phyloP scores from a whole-genome alignment of 2,888 invertebrate genomes.

The Gryllus longicercus region DNA sequence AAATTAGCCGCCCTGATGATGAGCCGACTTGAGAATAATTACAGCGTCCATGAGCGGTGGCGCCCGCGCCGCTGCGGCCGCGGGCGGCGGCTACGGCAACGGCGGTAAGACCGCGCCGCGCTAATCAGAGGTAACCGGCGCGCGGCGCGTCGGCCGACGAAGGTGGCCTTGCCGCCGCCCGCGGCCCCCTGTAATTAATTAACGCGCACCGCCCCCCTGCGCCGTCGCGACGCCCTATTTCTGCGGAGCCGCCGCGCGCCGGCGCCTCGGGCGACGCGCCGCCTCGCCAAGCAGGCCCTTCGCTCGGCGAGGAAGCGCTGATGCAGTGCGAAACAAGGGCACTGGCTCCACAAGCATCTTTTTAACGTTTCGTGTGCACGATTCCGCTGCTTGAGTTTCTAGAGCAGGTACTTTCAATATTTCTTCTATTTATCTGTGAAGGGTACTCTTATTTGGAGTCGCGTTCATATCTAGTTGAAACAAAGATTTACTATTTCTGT shows the following conservation, averaged over 20 bases:
- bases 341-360: too few relatives aligned
- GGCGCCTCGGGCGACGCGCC: background rate
- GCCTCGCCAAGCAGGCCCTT: too few relatives aligned
- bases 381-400: too few relatives aligned
- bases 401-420: too few relatives aligned
- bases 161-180: background rate
- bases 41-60: background rate
- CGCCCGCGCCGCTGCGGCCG: background rate
- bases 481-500: too few relatives aligned
- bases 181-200: conserved; percentile 11
- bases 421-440: too few relatives aligned
- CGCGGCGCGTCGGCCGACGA: background rate
- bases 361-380: too few relatives aligned
- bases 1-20: conserved; percentile 6
- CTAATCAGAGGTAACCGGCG: conserved; percentile 1
- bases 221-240: background rate
- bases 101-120: background rate
- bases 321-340: too few relatives aligned
- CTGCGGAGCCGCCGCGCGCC: background rate
- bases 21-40: conserved; percentile 3
- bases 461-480: too few relatives aligned
- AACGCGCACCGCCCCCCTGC: background rate
- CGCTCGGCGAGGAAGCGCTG: too few relatives aligned
- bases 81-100: background rate
- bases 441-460: too few relatives aligned